phyloP scores from a whole-genome alignment of 37 sponge, comb jelly and placozoan genomes.

The Bolinopsis microptera region DNA sequence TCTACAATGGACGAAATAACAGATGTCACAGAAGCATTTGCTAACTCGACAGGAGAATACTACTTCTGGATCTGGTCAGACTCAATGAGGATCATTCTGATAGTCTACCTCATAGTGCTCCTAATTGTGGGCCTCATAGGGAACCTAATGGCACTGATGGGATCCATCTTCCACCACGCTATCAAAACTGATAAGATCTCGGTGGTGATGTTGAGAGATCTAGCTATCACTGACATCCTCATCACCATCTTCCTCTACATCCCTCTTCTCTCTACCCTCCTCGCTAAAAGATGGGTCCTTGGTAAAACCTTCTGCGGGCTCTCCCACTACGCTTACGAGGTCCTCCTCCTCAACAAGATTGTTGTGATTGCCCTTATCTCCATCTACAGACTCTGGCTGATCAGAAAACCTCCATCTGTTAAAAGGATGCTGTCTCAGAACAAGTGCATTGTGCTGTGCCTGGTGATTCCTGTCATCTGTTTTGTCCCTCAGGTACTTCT shows the following conservation, averaged over 20 bases:
- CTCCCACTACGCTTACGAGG: not conserved
- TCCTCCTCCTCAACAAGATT: not conserved
- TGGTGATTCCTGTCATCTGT: not conserved
- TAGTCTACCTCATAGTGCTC: slow-evolving; percentile 7
- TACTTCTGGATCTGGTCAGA: not conserved
- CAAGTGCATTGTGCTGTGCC: not conserved
- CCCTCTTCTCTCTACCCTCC: not conserved
- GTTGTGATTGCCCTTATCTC: slow-evolving; percentile 22
- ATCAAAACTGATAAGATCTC: slow-evolving; percentile 61
- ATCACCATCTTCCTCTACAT: slow-evolving; percentile 40
- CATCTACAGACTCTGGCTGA: slow-evolving; percentile 26
- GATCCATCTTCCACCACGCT: slow-evolving; percentile 53
- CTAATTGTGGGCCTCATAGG: not conserved
- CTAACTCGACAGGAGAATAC: not conserved
- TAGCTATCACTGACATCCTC: not conserved
- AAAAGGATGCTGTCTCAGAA: not conserved
- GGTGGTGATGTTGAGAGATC: slow-evolving; percentile 2
- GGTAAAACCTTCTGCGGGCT: slow-evolving; percentile 15
- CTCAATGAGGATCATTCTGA: not conserved
- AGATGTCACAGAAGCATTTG: not conserved
- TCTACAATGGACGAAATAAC: not conserved
- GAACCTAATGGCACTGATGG: slow-evolving; percentile 13
- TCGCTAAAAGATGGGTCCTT: not conserved
- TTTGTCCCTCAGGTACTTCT: not conserved
- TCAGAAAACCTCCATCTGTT: slow-evolving; percentile 38